Evolutionary conservation across 1,140 invertebrate species (phyloP), one percentile per base, ranked within the genome.

Genomic region (Bombus waltoni): DNA sequence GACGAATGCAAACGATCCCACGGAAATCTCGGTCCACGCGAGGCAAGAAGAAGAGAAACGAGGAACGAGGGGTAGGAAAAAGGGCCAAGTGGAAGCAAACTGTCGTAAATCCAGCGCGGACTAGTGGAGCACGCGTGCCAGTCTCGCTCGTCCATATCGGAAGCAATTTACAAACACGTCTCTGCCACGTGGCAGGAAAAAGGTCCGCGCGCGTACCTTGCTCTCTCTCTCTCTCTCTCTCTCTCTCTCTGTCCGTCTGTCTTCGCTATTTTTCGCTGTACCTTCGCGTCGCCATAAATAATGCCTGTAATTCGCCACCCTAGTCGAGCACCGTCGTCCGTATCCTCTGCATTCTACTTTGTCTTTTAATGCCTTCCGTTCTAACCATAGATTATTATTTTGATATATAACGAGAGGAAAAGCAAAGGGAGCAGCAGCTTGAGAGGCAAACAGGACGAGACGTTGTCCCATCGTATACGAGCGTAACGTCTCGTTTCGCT

Each of bases 371-470:
- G 91, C 81, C 90, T 92, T 91, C 89, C 89, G 92, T 88, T 92
- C 87, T 87, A 89, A 88, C 85, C 83, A 87, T 92, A 89, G 92
- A 90, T 93, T 93, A 93, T 93, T 92, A 93, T 93, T 91, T 91
- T 86, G 91, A 90, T 90, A 87, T 90, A 90, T 44, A 75, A 85
- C 71, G 35, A n/a, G 53, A 40, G 68, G 22, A 4, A 25, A 22
- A 10, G 35, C 59, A 38, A 18, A n/a, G 76, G 13, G 35, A 62
- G 25, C 32, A 25, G 28, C 3, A 18, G 65, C n/a, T 59, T 81
- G 85, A 72, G 80, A 80, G 82, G 72, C 57, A 35, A 57, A n/a
- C 18, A 22, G 47, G 47, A 1, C 2, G 47, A 53, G 22, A 18
- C 47, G 47, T 1, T 53, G 47, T 22, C 47, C 47, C 47, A 22